Conservation (phyloP, 2,888 invertebrate genomes). For the Microchrysa polita region DNA sequence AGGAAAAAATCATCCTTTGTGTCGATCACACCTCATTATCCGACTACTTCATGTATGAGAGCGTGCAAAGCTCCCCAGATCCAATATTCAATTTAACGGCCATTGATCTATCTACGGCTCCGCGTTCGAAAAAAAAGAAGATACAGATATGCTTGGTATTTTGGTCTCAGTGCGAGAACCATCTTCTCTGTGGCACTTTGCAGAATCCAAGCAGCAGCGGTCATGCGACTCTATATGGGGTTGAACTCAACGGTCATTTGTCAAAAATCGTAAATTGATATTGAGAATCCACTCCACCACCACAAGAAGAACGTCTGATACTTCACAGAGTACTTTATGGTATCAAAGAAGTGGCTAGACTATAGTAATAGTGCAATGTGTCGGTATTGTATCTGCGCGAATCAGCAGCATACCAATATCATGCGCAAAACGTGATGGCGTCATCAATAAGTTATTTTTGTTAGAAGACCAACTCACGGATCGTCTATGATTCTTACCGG, state of each 20-base stretch:
- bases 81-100: conserved; percentile 29
- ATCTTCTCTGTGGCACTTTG: too few species aligned
- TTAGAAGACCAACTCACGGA: neutral
- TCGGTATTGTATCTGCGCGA: conserved; percentile 7
- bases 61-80: too few species aligned
- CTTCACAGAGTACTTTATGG: conserved; percentile 33
- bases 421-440: conserved; percentile 30
- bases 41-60: conserved; percentile 35
- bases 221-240: conserved; percentile 7
- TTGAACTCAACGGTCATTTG: conserved; percentile 40
- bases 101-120: conserved; percentile 40
- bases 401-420: conserved; percentile 16
- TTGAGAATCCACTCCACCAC: conserved; percentile 33
- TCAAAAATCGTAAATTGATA: conserved; percentile 41
- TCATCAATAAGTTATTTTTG: conserved; percentile 8
- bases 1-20: conserved; percentile 30
- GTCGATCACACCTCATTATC: conserved; percentile 42
- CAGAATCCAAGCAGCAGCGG: too few species aligned
- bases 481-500: too few species aligned
- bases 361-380: conserved; percentile 21
- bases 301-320: conserved; percentile 15
- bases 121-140: too few species aligned
- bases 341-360: neutral
- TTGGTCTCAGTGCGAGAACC: too few species aligned
- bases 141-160: too few species aligned